A percentile compares a stretch with the other conserved stretches of the same genome.
Evolutionary conservation across 2,797 vertebrate genomes (phyloP).

Genomic region (Hydrophis major): DNA sequence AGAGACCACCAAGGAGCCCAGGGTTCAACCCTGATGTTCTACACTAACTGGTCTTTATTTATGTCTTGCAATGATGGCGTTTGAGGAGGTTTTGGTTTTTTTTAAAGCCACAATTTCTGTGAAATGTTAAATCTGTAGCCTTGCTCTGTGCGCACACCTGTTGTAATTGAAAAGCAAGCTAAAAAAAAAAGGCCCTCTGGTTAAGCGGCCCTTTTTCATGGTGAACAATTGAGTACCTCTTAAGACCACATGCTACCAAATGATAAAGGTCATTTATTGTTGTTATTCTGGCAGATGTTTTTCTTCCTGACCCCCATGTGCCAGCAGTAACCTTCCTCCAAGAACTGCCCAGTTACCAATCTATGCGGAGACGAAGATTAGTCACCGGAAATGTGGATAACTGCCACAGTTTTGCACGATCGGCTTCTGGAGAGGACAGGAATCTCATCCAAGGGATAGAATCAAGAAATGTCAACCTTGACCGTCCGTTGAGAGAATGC

Average conservation of each 20-base stretch:
- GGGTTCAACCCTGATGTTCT: background rate
- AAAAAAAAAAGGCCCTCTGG: background rate
- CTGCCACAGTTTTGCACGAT: constrained; percentile 58
- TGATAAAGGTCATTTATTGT: background rate
- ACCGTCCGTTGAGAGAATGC: constrained; percentile 68
- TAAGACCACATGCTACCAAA: background rate
- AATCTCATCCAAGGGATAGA: constrained; percentile 24
- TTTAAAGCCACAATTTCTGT: background rate
- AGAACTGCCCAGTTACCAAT: constrained; percentile 90
- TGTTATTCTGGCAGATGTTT: constrained; percentile 44
- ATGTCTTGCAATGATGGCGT: background rate
- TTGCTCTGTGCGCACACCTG: background rate
- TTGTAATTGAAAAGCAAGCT: background rate
- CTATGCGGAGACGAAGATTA: constrained; percentile 77
- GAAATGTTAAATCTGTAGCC: background rate
- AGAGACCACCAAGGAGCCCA: background rate
- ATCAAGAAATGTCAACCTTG: background rate
- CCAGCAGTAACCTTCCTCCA: constrained; percentile 81
- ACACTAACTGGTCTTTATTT: background rate
- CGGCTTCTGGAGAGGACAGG: constrained; percentile 13
- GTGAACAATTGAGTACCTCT: background rate
- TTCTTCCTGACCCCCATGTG: constrained; percentile 45
- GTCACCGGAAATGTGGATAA: constrained; percentile 33
- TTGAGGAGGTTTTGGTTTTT: background rate
- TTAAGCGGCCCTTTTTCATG: background rate